Conservation (phyloP, 2,797 vertebrate species). For the Chanos chanos region DNA sequence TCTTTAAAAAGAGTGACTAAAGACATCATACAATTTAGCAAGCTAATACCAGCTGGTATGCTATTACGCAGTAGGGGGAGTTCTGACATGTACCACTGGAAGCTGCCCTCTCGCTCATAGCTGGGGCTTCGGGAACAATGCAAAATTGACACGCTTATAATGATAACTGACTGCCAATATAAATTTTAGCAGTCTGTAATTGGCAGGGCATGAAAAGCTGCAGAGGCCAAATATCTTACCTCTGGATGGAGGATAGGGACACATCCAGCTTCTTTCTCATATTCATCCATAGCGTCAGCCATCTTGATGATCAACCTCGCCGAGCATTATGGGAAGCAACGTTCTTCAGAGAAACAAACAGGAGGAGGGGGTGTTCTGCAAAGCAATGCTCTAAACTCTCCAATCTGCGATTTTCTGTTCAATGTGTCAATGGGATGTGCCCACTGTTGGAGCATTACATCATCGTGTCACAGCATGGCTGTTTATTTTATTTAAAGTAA, state of each 20-base stretch:
- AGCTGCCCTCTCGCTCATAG: slow-evolving; percentile 10
- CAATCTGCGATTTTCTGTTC: slow-evolving; percentile 4
- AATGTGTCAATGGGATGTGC: background rate
- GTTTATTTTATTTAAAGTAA: too few relatives aligned
- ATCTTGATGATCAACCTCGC: slow-evolving; percentile 88
- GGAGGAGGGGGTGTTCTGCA: background rate
- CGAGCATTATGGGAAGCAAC: slow-evolving; percentile 87
- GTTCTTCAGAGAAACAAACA: slow-evolving; percentile 48
- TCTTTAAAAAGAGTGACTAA: too few relatives aligned
- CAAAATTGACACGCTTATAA: background rate
- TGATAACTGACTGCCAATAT: too few relatives aligned
- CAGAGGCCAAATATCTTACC: slow-evolving; percentile 64
- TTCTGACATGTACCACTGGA: slow-evolving; percentile 4
- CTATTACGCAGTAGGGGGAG: slow-evolving; percentile 36
- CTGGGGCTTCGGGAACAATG: background rate
- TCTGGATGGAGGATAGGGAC: slow-evolving; percentile 94
- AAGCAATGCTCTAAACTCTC: background rate
- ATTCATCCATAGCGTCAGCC: slow-evolving; percentile 94
- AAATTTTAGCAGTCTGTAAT: too few relatives aligned
- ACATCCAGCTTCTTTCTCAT: slow-evolving; percentile 91
- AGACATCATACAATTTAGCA: background rate
- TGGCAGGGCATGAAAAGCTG: too few relatives aligned
- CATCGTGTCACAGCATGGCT: slow-evolving; percentile 10
- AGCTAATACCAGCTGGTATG: slow-evolving; percentile 25
- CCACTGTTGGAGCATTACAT: slow-evolving; percentile 29